Percentiles rank a stretch among this genome's conserved stretches.
phyloP scores from a whole-genome alignment of 2,888 invertebrate genomes.

The Stegana nigrithorax region DNA sequence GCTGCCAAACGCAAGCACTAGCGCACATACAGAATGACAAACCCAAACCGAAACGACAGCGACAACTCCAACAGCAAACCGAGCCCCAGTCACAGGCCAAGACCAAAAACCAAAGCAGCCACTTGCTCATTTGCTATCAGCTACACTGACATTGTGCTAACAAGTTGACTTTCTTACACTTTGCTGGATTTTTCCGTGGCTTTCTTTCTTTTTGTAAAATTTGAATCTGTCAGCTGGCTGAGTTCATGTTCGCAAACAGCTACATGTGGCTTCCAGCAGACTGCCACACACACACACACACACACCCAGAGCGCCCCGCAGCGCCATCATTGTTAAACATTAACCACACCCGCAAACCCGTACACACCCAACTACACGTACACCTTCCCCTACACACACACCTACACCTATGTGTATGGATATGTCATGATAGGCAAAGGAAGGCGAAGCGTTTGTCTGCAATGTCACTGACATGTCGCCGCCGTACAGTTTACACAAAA shows the following conservation, averaged over 20 bases:
- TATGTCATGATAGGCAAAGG: neutral
- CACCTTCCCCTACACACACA: no score
- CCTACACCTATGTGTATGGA: neutral
- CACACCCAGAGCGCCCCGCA: neutral
- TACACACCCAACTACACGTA: no score
- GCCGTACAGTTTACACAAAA: neutral
- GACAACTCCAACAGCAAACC: no score
- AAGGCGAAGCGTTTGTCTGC: neutral
- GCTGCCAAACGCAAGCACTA: no score
- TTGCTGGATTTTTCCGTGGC: neutral
- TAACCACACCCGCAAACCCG: no score
- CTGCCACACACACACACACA: neutral
- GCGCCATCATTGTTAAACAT: neutral
- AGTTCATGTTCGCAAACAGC: neutral
- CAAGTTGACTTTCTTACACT: neutral
- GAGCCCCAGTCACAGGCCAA: no score
- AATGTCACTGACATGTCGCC: constrained; percentile 11
- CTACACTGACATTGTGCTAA: neutral
- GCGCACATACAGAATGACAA: no score
- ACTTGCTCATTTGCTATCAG: no score
- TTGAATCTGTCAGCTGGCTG: neutral
- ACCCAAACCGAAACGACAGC: no score
- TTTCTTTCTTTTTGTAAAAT: neutral
- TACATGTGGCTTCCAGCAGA: neutral
- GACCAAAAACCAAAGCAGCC: no score